Conservation (phyloP, 2,888 invertebrate species). For the Agapostemon virescens region DNA sequence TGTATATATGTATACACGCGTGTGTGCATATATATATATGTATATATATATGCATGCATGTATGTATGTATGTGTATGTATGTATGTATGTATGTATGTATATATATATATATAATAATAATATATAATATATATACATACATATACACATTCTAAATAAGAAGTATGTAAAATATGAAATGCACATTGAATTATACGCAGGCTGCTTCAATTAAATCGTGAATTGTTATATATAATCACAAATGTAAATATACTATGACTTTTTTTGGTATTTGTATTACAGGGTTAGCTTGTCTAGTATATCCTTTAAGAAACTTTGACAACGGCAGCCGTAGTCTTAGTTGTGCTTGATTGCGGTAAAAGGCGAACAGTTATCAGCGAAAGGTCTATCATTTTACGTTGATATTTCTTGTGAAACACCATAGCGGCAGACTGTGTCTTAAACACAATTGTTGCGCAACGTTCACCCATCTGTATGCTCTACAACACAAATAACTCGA, state of each 20-base stretch:
- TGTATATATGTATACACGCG: background rate
- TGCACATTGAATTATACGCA: constrained; percentile 23
- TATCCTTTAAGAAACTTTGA: constrained; percentile 59
- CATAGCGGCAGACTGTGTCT: constrained; percentile 82
- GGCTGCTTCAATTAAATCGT: constrained; percentile 37
- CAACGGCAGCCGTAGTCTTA: constrained; percentile 52
- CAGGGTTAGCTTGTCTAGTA: constrained; percentile 13
- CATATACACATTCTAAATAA: constrained; percentile 7
- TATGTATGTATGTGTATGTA: background rate
- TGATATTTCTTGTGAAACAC: constrained; percentile 83
- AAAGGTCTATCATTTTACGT: constrained; percentile 82
- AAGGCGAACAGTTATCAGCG: constrained; percentile 82
- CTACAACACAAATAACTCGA: constrained; percentile 71
- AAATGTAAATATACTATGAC: constrained; percentile 32
- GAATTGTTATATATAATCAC: constrained; percentile 25
- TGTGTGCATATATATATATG: background rate
- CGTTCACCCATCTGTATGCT: constrained; percentile 78
- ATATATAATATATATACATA: background rate
- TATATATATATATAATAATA: background rate
- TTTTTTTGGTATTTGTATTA: constrained; percentile 21
- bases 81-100: constrained; percentile 17
- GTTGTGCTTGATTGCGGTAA: constrained; percentile 69
- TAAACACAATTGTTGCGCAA: constrained; percentile 81
- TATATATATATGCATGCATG: background rate
- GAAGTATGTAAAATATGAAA: constrained; percentile 44